Evolutionary conservation across 2,888 invertebrate species (phyloP).

Genomic region (Catotricha subobsoleta): DNA sequence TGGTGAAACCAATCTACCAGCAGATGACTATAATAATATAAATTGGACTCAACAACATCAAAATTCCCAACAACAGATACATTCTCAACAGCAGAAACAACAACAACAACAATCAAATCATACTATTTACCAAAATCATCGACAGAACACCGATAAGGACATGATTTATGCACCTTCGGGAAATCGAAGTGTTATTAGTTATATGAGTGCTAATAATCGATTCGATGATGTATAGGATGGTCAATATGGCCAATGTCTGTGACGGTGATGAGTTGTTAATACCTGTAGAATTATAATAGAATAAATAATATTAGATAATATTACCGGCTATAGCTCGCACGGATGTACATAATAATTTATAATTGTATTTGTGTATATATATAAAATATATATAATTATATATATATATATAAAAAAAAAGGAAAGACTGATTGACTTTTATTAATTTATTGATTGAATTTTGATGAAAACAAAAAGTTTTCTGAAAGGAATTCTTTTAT

Average conservation of each 20-base stretch:
- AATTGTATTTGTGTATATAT: no score
- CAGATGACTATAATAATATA: constrained; percentile 7
- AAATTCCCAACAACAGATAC: neutral
- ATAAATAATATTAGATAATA: no score
- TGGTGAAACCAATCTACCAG: constrained; percentile 18
- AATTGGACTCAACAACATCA: constrained; percentile 9
- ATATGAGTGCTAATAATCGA: constrained; percentile 18
- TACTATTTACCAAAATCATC: constrained; percentile 6
- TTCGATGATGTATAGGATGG: constrained; percentile 11
- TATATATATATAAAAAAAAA: no score
- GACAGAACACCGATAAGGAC: constrained; percentile 17
- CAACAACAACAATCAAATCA: constrained; percentile 7
- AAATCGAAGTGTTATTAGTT: constrained; percentile 27
- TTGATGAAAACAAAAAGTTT: no score
- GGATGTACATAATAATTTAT: no score
- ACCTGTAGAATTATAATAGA: neutral
- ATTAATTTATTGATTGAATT: constrained; percentile 1
- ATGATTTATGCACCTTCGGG: constrained; percentile 27
- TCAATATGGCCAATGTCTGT: neutral
- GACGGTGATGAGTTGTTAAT: neutral
- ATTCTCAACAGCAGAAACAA: constrained; percentile 8
- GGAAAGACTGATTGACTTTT: neutral
- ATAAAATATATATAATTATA: no score
- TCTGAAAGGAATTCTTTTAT: no score
- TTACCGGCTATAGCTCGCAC: no score